Evolutionary conservation across 2,113 vertebrate species (phyloP).

Genomic region (Anseranas semipalmata): DNA sequence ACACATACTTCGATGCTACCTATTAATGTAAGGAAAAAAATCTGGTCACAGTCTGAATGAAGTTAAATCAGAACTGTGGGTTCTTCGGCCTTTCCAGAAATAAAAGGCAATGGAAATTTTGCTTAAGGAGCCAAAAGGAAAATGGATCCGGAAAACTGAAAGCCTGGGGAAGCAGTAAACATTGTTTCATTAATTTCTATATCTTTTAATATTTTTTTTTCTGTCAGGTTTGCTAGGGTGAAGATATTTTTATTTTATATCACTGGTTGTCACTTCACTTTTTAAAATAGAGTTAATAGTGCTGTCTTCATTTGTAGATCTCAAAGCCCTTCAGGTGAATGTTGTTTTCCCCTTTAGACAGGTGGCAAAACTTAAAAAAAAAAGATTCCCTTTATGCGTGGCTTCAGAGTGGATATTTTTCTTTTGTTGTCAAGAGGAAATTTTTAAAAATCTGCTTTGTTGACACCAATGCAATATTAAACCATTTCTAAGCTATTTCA

Average conservation of each 20-base stretch:
- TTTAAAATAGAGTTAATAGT: slow-evolving; percentile 1
- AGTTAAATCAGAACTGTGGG: background rate
- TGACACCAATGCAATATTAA: slow-evolving; percentile 51
- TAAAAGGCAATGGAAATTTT: background rate
- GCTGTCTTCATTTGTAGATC: background rate
- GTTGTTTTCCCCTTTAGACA: background rate
- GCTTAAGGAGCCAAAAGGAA: background rate
- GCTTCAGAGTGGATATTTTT: slow-evolving; percentile 49
- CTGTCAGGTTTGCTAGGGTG: background rate
- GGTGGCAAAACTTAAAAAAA: background rate
- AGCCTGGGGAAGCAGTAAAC: background rate
- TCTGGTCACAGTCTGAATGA: background rate
- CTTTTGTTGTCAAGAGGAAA: slow-evolving; percentile 31
- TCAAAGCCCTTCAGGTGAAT: background rate
- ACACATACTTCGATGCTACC: background rate
- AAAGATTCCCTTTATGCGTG: background rate
- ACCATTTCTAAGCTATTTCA: slow-evolving; percentile 61
- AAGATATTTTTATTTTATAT: slow-evolving; percentile 1
- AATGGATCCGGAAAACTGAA: background rate
- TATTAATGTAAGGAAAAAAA: background rate
- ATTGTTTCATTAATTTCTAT: background rate
- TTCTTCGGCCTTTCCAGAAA: background rate
- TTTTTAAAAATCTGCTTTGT: slow-evolving; percentile 63
- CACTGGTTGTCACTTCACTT: background rate
- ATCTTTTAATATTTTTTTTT: background rate